Percentiles rank a stretch among this genome's conserved stretches.
These are phyloP conservation scores for Drosophila bocki DNA, from an alignment of 1,140 invertebrate genomes.

Conservation along the genomic window DNA sequence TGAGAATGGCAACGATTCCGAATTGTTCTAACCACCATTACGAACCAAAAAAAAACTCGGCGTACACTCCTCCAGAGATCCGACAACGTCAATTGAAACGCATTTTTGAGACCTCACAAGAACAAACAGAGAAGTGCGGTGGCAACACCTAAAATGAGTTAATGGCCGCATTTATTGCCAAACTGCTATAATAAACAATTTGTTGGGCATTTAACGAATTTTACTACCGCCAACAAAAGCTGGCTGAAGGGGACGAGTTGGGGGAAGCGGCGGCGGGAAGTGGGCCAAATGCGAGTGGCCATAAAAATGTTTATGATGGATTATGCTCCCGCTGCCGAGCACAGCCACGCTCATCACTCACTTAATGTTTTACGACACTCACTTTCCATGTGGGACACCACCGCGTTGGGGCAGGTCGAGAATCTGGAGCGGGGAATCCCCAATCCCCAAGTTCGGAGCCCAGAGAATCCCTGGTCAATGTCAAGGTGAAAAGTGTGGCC, in stretches of 20 bases:
- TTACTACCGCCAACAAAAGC: constrained; percentile 73
- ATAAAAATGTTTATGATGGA: constrained; percentile 84
- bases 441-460: background rate
- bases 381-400: constrained; percentile 73
- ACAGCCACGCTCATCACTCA: constrained; percentile 40
- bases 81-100: constrained; percentile 17
- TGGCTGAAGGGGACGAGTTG: background rate
- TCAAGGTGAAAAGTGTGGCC: constrained; percentile 80
- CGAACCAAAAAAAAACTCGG: constrained; percentile 6
- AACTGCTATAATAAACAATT: constrained; percentile 81
- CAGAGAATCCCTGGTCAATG: constrained; percentile 58
- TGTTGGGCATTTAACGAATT: constrained; percentile 82
- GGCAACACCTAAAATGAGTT: constrained; percentile 80
- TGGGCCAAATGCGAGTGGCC: constrained; percentile 68
- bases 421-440: constrained; percentile 1
- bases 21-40: constrained; percentile 8
- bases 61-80: constrained; percentile 14
- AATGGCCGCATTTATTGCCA: constrained; percentile 81
- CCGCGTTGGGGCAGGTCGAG: constrained; percentile 68
- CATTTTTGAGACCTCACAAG: constrained; percentile 21
- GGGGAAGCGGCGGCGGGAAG: constrained; percentile 9
- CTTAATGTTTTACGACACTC: constrained; percentile 77
- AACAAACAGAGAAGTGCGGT: constrained; percentile 60
- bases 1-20: background rate
- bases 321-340: constrained; percentile 62